Percentiles rank a stretch among this genome's conserved stretches.
These are phyloP conservation scores for Ennomos fuscantarius DNA, from an alignment of 2,888 invertebrate genomes.

Conservation along the genomic window DNA sequence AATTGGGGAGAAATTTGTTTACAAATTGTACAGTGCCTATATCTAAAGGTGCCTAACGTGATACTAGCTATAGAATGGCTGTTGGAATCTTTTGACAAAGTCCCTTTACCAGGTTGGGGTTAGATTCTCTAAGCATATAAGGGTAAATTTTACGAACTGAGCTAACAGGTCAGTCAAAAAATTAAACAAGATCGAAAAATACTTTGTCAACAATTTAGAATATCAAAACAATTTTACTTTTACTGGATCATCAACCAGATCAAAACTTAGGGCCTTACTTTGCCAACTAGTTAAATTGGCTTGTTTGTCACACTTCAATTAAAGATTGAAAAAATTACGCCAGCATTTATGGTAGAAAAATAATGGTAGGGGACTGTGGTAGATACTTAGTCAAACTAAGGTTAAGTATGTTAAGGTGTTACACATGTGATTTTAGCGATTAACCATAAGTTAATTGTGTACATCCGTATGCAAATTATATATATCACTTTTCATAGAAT, in stretches of 20 bases:
- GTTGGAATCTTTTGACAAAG: conserved; percentile 30
- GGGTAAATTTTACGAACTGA: too few relatives aligned
- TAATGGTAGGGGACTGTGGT: conserved; percentile 40
- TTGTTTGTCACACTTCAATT: too few relatives aligned
- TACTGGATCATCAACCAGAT: too few relatives aligned
- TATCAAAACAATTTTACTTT: too few relatives aligned
- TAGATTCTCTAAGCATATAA: conserved; percentile 5
- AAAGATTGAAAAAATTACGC: background rate
- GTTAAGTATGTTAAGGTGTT: conserved; percentile 43
- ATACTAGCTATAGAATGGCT: conserved; percentile 29
- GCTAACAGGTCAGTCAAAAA: too few relatives aligned
- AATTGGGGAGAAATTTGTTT: too few relatives aligned
- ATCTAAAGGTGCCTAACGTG: conserved; percentile 36
- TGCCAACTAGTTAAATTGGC: too few relatives aligned
- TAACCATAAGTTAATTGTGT: conserved; percentile 40
- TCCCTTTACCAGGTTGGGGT: conserved; percentile 23
- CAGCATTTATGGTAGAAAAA: conserved; percentile 16
- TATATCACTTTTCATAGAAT: conserved; percentile 1
- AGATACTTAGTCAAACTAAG: conserved; percentile 66
- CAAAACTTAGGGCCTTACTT: too few relatives aligned
- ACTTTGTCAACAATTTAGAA: too few relatives aligned
- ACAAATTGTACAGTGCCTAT: background rate
- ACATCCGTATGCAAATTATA: conserved; percentile 21
- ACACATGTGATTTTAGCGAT: conserved; percentile 53
- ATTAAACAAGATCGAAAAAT: too few relatives aligned